These are phyloP conservation scores for Pristionchus entomophagus DNA, from an alignment of 2,888 invertebrate genomes.

Conservation along the genomic window DNA sequence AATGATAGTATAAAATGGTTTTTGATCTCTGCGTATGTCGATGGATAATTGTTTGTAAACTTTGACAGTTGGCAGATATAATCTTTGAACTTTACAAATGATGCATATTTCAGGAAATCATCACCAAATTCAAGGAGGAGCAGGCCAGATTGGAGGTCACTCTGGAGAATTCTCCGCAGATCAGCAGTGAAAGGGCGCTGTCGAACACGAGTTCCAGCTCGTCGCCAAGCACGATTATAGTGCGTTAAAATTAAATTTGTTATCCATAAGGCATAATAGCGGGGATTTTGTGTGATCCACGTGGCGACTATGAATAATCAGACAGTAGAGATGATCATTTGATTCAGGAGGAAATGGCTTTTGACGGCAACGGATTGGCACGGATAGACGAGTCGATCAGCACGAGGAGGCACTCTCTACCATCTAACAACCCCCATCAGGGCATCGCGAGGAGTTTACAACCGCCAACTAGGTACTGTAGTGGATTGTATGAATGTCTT, in stretches of 20 bases:
- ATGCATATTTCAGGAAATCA: constrained; percentile 27
- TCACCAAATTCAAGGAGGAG: not conserved
- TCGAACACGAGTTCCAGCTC: constrained; percentile 45
- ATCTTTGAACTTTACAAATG: not conserved
- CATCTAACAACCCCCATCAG: not conserved
- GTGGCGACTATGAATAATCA: too few relatives aligned
- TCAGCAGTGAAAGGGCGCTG: not conserved
- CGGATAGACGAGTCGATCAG: constrained; percentile 23
- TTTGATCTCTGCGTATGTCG: too few relatives aligned
- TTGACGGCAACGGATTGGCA: not conserved
- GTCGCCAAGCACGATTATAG: constrained; percentile 19
- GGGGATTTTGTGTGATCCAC: too few relatives aligned
- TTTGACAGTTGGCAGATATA: not conserved
- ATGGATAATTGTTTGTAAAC: too few relatives aligned
- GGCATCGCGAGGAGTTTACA: not conserved
- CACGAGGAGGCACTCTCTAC: not conserved
- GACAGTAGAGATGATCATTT: not conserved
- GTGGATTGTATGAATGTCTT: too few relatives aligned
- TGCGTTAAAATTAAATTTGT: not conserved
- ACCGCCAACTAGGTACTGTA: not conserved
- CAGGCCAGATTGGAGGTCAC: not conserved
- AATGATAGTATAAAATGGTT: too few relatives aligned
- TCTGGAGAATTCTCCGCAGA: not conserved
- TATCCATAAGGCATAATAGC: too few relatives aligned
- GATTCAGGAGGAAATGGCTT: constrained; percentile 6